Base-by-base conservation (phyloP, 2,888 invertebrate species). In the Caenorhabditis afra region DNA sequence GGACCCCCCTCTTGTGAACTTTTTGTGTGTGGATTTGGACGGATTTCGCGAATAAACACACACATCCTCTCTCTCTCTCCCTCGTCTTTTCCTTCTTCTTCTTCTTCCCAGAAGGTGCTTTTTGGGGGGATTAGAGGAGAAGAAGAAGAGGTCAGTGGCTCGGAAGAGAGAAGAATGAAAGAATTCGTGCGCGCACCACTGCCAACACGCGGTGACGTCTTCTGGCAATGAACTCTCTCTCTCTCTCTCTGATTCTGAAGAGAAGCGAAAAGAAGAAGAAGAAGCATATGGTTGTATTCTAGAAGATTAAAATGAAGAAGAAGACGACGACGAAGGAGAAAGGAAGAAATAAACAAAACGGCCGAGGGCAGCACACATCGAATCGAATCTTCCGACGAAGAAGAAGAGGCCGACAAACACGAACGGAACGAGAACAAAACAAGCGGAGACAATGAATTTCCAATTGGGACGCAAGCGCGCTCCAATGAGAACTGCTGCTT, bases 191-290 rank as follows among this genome's bases (percentile, higher is more conserved):
- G 7, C 29, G 29, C 29, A 29, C 29, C 29, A 29, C 29, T 29
- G 29, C 29, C 29, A 29, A n/a, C n/a, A n/a, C n/a, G n/a, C n/a
- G n/a, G 3, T 29, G 29, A 29, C 29, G 29, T 29, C 29, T n/a
- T n/a, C n/a, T n/a, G n/a, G n/a, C n/a, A 7, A 29, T 20, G 58
- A 18, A 39, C 20, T 10, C 37, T 20, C 29, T 39, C 14, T 49
- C 20, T 18, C 20, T 37, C 22, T 45, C n/a, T n/a, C 29, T 29
- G 29, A 29, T 29, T 29, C 29, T 29, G 29, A 29, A 41, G 55
- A 52, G 29, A 12, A 35, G 14, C 49, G 29, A 50, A 50, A 39
- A 45, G 47, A 58, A 49, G 58, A 68, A 23, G 22, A 39, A 53
- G 61, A 52, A 18, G 29, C 29, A 29, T 29, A 29, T 29, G 29